Conservation (phyloP, 2,888 invertebrate genomes). For the Flexamia atlantica region DNA sequence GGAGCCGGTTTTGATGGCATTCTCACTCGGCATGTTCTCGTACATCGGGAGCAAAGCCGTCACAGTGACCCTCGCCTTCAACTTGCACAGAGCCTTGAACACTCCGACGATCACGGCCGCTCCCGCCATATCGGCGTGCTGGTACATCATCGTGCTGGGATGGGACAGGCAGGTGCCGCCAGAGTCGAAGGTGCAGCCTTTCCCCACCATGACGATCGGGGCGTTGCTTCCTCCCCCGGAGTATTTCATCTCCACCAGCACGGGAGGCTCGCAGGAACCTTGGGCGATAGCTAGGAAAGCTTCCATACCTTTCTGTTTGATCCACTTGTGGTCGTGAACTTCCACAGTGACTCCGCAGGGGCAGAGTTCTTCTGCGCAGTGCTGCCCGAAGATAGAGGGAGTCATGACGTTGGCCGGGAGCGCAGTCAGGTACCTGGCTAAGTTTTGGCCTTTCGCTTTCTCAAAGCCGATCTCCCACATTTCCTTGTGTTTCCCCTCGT, state of each 20-base stretch:
- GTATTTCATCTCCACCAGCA: conserved; percentile 82
- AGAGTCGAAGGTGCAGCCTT: conserved; percentile 80
- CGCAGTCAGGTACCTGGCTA: conserved; percentile 87
- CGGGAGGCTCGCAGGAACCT: conserved; percentile 81
- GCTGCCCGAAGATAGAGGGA: conserved; percentile 84
- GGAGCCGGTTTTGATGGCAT: conserved; percentile 77
- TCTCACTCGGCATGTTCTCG: conserved; percentile 78
- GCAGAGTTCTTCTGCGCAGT: conserved; percentile 72
- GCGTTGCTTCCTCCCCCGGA: conserved; percentile 74
- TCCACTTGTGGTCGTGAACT: conserved; percentile 79
- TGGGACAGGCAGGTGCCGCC: conserved; percentile 84
- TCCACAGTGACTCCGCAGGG: conserved; percentile 75
- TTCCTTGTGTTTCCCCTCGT: conserved; percentile 46
- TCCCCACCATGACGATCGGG: conserved; percentile 77
- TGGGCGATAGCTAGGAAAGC: conserved; percentile 81
- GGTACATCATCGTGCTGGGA: conserved; percentile 64
- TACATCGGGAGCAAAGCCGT: conserved; percentile 74
- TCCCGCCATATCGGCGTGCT: conserved; percentile 68
- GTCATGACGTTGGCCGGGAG: conserved; percentile 89
- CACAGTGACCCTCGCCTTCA: conserved; percentile 67
- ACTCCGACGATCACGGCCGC: conserved; percentile 68
- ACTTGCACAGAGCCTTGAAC: conserved; percentile 67
- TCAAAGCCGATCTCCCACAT: conserved; percentile 83
- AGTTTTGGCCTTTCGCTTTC: conserved; percentile 88
- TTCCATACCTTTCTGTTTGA: conserved; percentile 80